Evolutionary conservation across 2,797 vertebrate species (phyloP).

Genomic region (Typhlichthys eigenmanni): DNA sequence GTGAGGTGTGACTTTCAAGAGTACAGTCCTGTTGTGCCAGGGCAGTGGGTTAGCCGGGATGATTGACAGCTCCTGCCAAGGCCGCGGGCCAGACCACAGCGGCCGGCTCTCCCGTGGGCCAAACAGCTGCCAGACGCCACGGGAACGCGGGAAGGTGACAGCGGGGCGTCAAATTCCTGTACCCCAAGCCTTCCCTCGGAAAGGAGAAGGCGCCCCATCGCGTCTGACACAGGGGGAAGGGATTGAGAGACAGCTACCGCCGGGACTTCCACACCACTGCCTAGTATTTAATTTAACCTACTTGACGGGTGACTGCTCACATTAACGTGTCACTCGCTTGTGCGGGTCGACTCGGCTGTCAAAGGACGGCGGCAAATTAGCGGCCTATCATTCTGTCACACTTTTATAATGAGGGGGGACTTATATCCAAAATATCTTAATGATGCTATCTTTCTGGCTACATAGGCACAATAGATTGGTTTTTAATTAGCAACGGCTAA

Average conservation of each 20-base stretch:
- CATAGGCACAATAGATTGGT: constrained; percentile 38
- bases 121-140: constrained; percentile 64
- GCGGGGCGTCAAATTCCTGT: constrained; percentile 36
- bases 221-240: constrained; percentile 19
- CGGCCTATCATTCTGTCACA: constrained; percentile 38
- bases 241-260: constrained; percentile 52
- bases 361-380: constrained; percentile 19
- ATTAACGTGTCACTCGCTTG: constrained; percentile 64
- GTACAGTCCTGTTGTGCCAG: constrained; percentile 26
- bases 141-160: constrained; percentile 44
- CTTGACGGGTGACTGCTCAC: constrained; percentile 56
- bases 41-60: constrained; percentile 34
- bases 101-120: constrained; percentile 53
- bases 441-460: constrained; percentile 55
- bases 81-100: constrained; percentile 37
- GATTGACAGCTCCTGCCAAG: constrained; percentile 64
- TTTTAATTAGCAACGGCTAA: constrained; percentile 64
- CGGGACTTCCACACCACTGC: constrained; percentile 53
- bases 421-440: constrained; percentile 6
- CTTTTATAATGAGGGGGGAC: constrained; percentile 31
- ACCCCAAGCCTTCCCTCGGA: constrained; percentile 37
- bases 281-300: constrained; percentile 62
- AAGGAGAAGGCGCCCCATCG: constrained; percentile 45
- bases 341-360: constrained; percentile 21
- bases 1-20: constrained; percentile 39